Conservation (phyloP, 2,888 invertebrate genomes). For the Argyra leucocephala region DNA sequence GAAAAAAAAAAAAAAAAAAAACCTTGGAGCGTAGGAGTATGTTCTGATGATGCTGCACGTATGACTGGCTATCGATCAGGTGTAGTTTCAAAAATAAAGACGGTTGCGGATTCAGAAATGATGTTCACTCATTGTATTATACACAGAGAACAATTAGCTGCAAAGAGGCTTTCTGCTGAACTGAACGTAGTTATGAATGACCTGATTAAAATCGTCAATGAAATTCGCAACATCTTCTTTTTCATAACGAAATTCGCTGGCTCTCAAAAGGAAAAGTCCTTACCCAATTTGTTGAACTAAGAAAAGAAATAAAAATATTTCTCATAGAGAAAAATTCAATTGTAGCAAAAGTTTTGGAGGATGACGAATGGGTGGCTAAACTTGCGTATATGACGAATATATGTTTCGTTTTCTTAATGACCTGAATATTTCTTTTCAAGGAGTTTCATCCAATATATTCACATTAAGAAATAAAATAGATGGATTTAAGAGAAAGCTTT, state of each 20-base stretch:
- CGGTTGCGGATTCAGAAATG: neutral
- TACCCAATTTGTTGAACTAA: neutral
- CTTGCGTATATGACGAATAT: no score
- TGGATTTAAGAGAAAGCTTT: no score
- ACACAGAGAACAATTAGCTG: conserved; percentile 5
- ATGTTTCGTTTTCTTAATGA: no score
- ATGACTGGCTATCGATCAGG: neutral
- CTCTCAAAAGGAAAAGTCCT: neutral
- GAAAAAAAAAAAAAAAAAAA: no score
- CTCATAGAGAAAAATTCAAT: neutral
- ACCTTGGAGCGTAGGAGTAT: neutral
- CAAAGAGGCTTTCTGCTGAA: neutral
- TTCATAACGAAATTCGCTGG: conserved; percentile 4
- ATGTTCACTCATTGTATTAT: neutral
- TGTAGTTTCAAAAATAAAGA: neutral
- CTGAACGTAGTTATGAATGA: neutral
- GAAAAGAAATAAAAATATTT: neutral
- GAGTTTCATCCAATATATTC: no score
- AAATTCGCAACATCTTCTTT: neutral
- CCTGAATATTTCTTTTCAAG: no score
- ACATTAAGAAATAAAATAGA: no score
- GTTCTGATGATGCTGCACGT: neutral
- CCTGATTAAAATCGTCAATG: neutral
- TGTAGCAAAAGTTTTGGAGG: no score
- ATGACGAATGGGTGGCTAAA: no score